phyloP scores from a whole-genome alignment of 2,113 vertebrate species.

The Neogale vison region DNA sequence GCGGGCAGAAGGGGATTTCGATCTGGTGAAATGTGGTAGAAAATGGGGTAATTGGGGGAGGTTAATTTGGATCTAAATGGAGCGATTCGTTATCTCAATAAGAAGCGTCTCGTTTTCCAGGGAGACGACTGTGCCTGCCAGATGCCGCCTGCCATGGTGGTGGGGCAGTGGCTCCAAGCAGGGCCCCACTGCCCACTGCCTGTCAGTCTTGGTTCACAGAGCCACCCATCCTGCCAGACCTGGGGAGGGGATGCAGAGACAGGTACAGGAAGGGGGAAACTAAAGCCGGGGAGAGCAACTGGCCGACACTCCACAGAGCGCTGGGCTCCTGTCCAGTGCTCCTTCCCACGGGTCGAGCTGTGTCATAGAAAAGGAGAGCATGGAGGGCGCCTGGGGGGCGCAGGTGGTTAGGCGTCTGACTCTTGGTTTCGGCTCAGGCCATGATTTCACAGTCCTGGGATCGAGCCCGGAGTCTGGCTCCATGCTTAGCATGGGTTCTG shows the following conservation, averaged over 20 bases:
- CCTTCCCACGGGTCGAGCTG: not conserved
- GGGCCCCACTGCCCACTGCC: not conserved
- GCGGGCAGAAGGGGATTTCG: slow-evolving; percentile 6
- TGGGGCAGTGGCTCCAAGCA: not conserved
- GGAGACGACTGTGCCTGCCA: slow-evolving; percentile 66
- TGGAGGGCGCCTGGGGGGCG: not conserved
- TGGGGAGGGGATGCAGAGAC: not conserved
- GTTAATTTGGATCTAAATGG: slow-evolving; percentile 79
- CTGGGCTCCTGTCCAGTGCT: not conserved
- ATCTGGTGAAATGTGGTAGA: slow-evolving; percentile 66
- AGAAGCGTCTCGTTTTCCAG: slow-evolving; percentile 80
- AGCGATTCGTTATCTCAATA: slow-evolving; percentile 82
- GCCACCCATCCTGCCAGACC: not conserved
- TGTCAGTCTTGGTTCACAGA: not conserved
- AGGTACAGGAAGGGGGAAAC: not conserved
- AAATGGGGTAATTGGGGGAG: slow-evolving; percentile 69
- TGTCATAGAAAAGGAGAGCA: not conserved
- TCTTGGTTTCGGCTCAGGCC: not conserved
- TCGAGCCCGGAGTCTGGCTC: not conserved
- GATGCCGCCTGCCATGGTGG: slow-evolving; percentile 49
- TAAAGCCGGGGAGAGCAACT: not conserved
- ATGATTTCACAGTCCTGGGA: not conserved
- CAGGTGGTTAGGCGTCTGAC: not conserved
- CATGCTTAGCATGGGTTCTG: not conserved
- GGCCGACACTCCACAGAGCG: not conserved